phyloP scores from a whole-genome alignment of 2,797 vertebrate species.

The Esox masquinongy region DNA sequence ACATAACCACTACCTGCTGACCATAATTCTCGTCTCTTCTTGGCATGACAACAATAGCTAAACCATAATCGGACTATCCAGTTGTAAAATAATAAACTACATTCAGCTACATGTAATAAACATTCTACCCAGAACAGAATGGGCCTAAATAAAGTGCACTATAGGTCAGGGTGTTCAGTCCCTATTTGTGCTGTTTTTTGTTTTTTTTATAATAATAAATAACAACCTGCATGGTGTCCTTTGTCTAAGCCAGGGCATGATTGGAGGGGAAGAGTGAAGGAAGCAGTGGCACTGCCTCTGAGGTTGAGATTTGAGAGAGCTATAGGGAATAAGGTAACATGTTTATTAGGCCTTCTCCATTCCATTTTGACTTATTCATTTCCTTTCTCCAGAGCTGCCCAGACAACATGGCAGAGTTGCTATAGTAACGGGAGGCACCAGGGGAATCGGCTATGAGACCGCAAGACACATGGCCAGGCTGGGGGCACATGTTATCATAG shows the following conservation, averaged over 20 bases:
- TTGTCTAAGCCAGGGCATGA: too few species aligned
- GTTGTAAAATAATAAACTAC: background rate
- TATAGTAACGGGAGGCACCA: slow-evolving; percentile 87
- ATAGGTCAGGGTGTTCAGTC: too few species aligned
- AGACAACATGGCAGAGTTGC: slow-evolving; percentile 86
- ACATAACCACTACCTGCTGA: background rate
- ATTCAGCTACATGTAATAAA: background rate
- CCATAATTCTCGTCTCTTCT: background rate
- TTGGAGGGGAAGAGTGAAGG: too few species aligned
- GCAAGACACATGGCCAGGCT: slow-evolving; percentile 81
- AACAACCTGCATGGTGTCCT: too few species aligned
- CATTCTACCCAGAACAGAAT: background rate
- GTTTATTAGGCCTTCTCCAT: background rate
- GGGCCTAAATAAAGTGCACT: too few species aligned
- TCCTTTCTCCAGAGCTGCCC: slow-evolving; percentile 75
- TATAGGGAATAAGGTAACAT: background rate
- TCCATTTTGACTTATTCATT: background rate
- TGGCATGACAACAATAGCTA: background rate
- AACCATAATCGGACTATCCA: background rate
- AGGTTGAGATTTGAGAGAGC: background rate
- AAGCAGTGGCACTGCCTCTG: too few species aligned
- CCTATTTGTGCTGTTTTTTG: too few species aligned
- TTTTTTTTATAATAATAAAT: too few species aligned
- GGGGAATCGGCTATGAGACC: slow-evolving; percentile 86
- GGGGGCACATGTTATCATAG: slow-evolving; percentile 87